Conservation (phyloP, 2,113 vertebrate genomes). For the Butorides virescens region DNA sequence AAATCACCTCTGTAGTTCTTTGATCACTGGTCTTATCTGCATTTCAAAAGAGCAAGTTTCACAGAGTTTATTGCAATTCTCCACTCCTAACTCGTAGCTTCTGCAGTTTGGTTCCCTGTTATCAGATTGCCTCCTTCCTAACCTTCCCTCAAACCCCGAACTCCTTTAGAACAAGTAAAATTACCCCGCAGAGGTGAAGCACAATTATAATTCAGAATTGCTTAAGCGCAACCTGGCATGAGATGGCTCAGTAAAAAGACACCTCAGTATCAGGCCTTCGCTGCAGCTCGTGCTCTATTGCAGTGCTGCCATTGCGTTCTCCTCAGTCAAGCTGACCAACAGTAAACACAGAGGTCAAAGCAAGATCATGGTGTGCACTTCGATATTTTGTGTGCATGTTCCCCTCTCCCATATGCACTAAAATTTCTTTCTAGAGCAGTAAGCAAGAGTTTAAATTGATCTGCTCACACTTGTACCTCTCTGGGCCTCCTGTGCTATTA, state of each 20-base stretch:
- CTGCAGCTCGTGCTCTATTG: neutral
- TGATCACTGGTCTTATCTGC: neutral
- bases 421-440: neutral
- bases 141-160: neutral
- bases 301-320: neutral
- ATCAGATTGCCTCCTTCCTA: neutral
- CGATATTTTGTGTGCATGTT: neutral
- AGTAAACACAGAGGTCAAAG: neutral
- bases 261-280: neutral
- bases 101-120: neutral
- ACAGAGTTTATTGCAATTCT: neutral
- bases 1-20: conserved; percentile 1
- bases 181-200: neutral
- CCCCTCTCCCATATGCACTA: neutral
- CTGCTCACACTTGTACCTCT: neutral
- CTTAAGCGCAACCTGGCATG: neutral
- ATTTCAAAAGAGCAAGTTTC: conserved; percentile 2
- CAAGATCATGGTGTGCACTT: fast-evolving
- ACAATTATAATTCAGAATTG: neutral
- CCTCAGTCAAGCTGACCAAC: fast-evolving
- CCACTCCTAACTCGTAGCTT: neutral
- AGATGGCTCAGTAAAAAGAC: neutral
- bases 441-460: neutral
- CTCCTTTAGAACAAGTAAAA: neutral
- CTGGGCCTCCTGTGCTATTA: neutral